phyloP scores from a whole-genome alignment of 2,797 vertebrate genomes.

The Anabacerthia variegaticeps region DNA sequence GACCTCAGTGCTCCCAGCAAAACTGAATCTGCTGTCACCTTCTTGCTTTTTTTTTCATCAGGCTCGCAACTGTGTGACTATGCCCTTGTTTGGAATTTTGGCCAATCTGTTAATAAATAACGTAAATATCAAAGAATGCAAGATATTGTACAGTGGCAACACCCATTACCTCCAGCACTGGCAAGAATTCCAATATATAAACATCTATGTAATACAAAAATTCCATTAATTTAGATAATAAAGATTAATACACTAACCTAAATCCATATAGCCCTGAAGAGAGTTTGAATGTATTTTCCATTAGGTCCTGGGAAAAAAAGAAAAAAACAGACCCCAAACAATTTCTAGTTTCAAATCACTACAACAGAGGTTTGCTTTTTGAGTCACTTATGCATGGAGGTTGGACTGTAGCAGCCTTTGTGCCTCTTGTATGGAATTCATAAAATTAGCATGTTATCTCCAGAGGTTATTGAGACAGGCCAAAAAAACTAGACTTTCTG shows the following conservation, averaged over 20 bases:
- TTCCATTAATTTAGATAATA: slow-evolving; percentile 59
- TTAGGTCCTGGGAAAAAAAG: neutral
- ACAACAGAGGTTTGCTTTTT: neutral
- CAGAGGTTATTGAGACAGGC: neutral
- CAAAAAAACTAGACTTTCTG: neutral
- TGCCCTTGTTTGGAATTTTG: slow-evolving; percentile 29
- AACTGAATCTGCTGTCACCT: neutral
- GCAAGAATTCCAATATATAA: slow-evolving; percentile 48
- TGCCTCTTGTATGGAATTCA: neutral
- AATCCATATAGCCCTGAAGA: neutral
- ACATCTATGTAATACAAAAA: slow-evolving; percentile 41
- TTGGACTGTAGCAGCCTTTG: neutral
- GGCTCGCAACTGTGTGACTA: neutral
- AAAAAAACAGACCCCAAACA: neutral
- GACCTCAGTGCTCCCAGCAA: neutral
- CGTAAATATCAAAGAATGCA: slow-evolving; percentile 54
- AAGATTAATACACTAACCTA: slow-evolving; percentile 45
- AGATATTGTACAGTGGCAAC: slow-evolving; percentile 27
- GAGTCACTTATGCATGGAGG: neutral
- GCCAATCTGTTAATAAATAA: slow-evolving; percentile 28
- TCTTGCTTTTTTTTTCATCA: neutral
- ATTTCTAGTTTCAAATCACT: neutral
- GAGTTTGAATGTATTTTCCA: neutral
- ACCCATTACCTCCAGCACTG: slow-evolving; percentile 61
- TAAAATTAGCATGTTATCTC: neutral